phyloP scores from a whole-genome alignment of 2,888 invertebrate genomes.

The Tetramorium bicarinatum region DNA sequence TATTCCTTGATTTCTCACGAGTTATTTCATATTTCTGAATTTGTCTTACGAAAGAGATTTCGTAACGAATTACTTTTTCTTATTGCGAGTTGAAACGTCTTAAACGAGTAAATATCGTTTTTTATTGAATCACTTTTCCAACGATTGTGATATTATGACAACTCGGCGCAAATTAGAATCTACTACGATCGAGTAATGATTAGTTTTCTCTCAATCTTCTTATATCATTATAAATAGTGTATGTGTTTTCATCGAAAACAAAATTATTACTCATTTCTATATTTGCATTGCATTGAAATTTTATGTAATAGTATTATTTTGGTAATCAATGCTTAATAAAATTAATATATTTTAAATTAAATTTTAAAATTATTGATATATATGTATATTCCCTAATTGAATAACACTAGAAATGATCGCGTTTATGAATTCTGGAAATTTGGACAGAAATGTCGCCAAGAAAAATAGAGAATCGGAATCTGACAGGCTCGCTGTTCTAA shows the following conservation, averaged over 20 bases:
- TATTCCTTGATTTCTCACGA: slow-evolving; percentile 20
- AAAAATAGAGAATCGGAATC: neutral
- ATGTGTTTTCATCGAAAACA: neutral
- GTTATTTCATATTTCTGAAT: neutral
- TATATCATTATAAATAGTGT: neutral
- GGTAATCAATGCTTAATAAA: neutral
- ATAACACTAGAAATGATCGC: neutral
- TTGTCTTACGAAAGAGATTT: slow-evolving; percentile 4
- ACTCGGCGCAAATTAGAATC: slow-evolving; percentile 16
- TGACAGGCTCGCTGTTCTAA: neutral
- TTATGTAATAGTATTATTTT: neutral
- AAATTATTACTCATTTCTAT: neutral
- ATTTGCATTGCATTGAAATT: neutral
- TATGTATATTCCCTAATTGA: neutral
- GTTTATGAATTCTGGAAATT: slow-evolving; percentile 17
- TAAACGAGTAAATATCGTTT: neutral
- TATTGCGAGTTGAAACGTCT: neutral
- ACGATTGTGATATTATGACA: neutral
- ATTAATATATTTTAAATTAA: neutral
- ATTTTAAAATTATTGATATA: slow-evolving; percentile 1
- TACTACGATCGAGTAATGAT: slow-evolving; percentile 14
- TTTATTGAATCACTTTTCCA: neutral
- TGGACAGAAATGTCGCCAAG: neutral
- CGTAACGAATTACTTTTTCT: neutral
- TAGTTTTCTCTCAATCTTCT: neutral